phyloP scores from a whole-genome alignment of 2,888 invertebrate genomes.

The Autographa pulchrina region DNA sequence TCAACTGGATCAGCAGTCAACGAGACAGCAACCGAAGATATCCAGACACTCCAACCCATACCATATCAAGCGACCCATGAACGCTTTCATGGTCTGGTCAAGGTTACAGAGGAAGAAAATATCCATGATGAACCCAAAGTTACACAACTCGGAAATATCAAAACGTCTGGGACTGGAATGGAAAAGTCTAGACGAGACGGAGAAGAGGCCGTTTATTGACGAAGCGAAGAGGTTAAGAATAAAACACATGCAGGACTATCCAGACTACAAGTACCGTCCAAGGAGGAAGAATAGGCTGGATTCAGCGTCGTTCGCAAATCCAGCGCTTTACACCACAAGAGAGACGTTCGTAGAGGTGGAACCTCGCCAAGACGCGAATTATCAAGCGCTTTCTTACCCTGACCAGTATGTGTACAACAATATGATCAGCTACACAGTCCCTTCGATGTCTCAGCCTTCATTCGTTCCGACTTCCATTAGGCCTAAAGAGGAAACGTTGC shows the following conservation, averaged over 20 bases:
- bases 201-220: constrained; percentile 96
- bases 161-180: constrained; percentile 95
- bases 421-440: constrained; percentile 82
- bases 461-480: constrained; percentile 76
- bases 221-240: constrained; percentile 95
- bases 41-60: constrained; percentile 89
- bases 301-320: constrained; percentile 72
- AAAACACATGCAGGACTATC: constrained; percentile 92
- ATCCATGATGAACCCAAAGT: constrained; percentile 94
- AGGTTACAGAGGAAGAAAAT: constrained; percentile 95
- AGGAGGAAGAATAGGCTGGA: constrained; percentile 90
- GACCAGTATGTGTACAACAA: constrained; percentile 85
- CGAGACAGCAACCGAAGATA: constrained; percentile 74
- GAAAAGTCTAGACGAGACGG: constrained; percentile 94
- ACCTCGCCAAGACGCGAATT: constrained; percentile 75
- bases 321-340: constrained; percentile 74
- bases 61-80: constrained; percentile 99
- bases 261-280: constrained; percentile 92
- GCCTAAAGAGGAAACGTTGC: constrained; percentile 78
- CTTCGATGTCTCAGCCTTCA: constrained; percentile 75
- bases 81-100: constrained; percentile 99
- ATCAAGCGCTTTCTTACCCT: constrained; percentile 78
- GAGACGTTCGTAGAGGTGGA: constrained; percentile 81
- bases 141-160: constrained; percentile 94
- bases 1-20: constrained; percentile 68